Evolutionary conservation across 1,140 invertebrate species (phyloP), one percentile per base, ranked within the genome.

Genomic region (Oedothorax gibbosus): DNA sequence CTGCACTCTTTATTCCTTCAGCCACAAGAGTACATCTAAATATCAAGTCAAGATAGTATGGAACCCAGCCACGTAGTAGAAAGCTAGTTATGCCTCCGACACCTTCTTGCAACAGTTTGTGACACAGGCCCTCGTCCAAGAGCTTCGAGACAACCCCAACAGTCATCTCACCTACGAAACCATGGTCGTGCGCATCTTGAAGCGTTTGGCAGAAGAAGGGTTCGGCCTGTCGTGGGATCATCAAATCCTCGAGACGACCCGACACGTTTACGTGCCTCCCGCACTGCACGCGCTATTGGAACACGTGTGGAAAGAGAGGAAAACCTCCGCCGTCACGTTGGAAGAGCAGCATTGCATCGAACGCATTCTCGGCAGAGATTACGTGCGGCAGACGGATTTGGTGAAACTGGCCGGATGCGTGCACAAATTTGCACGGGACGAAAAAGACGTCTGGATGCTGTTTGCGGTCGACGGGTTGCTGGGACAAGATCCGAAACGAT

Each of bases 301-400:
- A 14, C 12, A 64, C 62, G 14, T 64, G 12, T 64, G 62, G 62
- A 64, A 10, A 9, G n/a, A n/a, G 8, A n/a, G 62, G n/a, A 64
- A 64, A 64, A 6, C 7, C n/a, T 20, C 62, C 12, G 35, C 35
- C 35, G 62, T 64, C 6, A 66, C 65, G n/a, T 20, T 66, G 18
- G 65, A 35, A 9, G 65, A 66, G 20, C 65, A 66, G 49, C 65
- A 66, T 66, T 66, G 65, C 65, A 35, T 66, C 7, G 65, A 66
- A 66, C 20, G 65, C 21, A 15, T 68, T 35, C 7, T 68, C 11
- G 65, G 65, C 14, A 20, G 18, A 21, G 65, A 68, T 35, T 7
- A 68, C 15, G 18, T 12, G 8, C 65, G 62, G 2, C 3, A 4
- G 8, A 21, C 0, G 4, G 62, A 64, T 20, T 6, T 64, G 62